A percentile compares a stretch with the other conserved stretches of the same genome.
phyloP scores from a whole-genome alignment of 2,113 vertebrate genomes.

The Parus major region DNA sequence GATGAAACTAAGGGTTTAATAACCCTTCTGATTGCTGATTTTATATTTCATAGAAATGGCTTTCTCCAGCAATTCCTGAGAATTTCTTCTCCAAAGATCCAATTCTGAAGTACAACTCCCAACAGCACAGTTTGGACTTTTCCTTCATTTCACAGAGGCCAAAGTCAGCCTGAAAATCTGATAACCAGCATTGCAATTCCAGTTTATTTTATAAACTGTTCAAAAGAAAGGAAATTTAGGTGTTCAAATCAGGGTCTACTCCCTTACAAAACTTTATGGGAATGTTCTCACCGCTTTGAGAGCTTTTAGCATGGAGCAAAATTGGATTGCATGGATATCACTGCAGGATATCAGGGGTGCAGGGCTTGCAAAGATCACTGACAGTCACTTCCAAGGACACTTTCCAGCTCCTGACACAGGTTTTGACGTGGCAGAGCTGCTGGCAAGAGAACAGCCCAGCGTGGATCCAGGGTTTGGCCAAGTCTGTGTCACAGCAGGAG shows the following conservation, averaged over 20 bases:
- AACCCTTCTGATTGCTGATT: not conserved
- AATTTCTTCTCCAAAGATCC: not conserved
- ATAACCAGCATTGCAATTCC: not conserved
- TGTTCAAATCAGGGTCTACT: not conserved
- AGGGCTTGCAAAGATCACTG: not conserved
- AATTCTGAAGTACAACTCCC: not conserved
- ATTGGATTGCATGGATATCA: too few relatives aligned
- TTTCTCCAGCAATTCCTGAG: not conserved
- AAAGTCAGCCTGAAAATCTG: accelerated
- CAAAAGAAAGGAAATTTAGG: not conserved
- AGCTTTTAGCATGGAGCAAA: not conserved
- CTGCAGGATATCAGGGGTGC: not conserved
- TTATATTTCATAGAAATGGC: not conserved
- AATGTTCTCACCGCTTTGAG: not conserved
- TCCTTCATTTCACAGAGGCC: not conserved
- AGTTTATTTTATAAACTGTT: not conserved
- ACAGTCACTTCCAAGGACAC: not conserved
- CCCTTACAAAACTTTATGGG: not conserved
- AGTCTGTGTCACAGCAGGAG: not conserved
- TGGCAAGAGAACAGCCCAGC: not conserved
- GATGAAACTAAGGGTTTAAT: not conserved
- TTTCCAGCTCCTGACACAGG: not conserved
- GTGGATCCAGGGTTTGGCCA: not conserved
- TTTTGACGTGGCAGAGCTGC: accelerated
- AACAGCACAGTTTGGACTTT: not conserved